A percentile compares a stretch with the other conserved stretches of the same genome.
phyloP scores from a whole-genome alignment of 1,140 invertebrate genomes.

The Eueides isabella region DNA sequence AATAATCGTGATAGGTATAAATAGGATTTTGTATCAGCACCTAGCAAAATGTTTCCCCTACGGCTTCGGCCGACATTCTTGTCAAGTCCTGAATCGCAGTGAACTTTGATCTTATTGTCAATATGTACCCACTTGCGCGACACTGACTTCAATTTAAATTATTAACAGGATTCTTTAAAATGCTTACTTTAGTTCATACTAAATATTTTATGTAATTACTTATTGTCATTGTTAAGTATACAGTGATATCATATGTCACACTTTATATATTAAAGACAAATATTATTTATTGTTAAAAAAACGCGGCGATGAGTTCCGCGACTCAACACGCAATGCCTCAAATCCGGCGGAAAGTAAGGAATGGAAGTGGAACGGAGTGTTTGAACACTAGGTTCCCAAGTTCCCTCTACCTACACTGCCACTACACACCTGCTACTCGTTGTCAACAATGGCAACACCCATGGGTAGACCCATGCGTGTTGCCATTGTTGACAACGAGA shows the following conservation, averaged over 20 bases:
- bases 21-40: conserved; percentile 57
- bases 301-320: no score
- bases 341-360: no score
- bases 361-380: no score
- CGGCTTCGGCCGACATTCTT: conserved; percentile 70
- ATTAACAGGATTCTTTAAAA: conserved; percentile 36
- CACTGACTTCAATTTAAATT: conserved; percentile 60
- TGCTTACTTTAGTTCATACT: neutral
- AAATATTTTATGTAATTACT: neutral
- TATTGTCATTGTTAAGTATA: neutral
- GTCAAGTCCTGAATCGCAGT: conserved; percentile 72
- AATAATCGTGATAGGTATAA: conserved; percentile 75
- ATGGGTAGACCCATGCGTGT: no score
- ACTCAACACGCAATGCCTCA: no score
- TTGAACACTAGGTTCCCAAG: no score
- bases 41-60: conserved; percentile 50
- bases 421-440: no score
- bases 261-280: neutral
- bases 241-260: neutral
- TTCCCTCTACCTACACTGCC: no score
- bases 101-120: conserved; percentile 81
- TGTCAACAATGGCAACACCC: no score
- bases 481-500: no score
- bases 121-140: conserved; percentile 75
- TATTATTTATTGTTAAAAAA: no score